Percentiles rank a stretch among this genome's conserved stretches.
These are phyloP conservation scores for Allolobophora icterica DNA, from an alignment of 2,888 invertebrate species.

Conservation along the genomic window DNA sequence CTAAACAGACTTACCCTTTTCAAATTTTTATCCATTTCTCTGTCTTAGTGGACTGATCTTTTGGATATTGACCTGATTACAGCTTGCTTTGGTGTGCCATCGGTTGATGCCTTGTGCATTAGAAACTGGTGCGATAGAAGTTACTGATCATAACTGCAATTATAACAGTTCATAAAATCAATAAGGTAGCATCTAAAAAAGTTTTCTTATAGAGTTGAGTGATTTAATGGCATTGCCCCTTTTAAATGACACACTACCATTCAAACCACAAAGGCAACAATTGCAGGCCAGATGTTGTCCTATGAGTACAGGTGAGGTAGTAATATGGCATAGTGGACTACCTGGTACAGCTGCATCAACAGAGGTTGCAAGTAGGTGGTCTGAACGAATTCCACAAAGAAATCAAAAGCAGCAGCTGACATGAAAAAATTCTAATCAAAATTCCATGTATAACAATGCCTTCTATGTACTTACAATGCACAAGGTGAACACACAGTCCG, in stretches of 20 bases:
- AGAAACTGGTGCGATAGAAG: neutral
- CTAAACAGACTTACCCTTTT: no score
- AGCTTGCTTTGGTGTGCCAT: no score
- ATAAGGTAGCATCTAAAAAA: neutral
- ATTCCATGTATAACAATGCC: neutral
- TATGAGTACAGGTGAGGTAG: neutral
- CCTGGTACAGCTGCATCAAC: neutral
- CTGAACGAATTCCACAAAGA: neutral
- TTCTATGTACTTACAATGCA: neutral
- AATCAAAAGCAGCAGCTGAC: neutral
- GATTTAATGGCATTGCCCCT: neutral
- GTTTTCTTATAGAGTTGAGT: neutral
- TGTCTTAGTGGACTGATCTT: no score
- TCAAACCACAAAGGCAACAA: neutral
- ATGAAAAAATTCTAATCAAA: neutral
- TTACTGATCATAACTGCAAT: neutral
- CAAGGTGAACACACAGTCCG: neutral
- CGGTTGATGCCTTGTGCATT: no score
- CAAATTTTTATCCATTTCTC: no score
- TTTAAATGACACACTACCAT: neutral
- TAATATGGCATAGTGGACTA: neutral
- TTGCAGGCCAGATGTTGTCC: neutral
- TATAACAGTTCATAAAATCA: neutral
- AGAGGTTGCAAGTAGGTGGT: neutral
- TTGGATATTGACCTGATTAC: no score